These are phyloP conservation scores for Oscheius sp. DNA, from an alignment of 1,140 invertebrate genomes.

Conservation along the genomic window DNA sequence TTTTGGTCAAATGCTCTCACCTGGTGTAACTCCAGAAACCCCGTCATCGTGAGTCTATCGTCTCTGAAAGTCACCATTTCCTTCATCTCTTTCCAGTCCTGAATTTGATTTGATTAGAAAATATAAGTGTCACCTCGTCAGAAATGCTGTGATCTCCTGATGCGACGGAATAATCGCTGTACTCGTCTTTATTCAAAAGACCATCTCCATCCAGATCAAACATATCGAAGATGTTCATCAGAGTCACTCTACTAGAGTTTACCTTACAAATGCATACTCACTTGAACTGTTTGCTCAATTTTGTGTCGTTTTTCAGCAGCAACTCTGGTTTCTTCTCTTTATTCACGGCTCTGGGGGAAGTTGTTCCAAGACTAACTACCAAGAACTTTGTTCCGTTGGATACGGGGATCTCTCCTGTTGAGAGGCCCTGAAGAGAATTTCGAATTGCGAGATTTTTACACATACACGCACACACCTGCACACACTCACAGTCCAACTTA, in stretches of 20 bases:
- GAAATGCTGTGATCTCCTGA: neutral
- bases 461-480: too few relatives aligned
- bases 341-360: neutral
- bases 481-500: too few relatives aligned
- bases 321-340: too few relatives aligned
- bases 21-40: neutral
- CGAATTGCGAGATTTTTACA: neutral
- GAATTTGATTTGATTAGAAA: neutral
- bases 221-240: conserved; percentile 7
- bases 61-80: neutral
- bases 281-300: neutral
- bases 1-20: too few relatives aligned
- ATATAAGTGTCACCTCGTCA: neutral
- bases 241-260: conserved; percentile 2
- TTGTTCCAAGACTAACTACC: neutral
- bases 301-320: neutral
- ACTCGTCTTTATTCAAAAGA: neutral
- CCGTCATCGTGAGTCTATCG: neutral
- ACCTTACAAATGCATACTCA: too few relatives aligned
- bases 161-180: neutral
- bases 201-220: neutral
- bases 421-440: neutral
- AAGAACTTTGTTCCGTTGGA: neutral
- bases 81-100: neutral
- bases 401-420: neutral